Conservation (phyloP, 2,113 vertebrate genomes). For the Natator depressus region DNA sequence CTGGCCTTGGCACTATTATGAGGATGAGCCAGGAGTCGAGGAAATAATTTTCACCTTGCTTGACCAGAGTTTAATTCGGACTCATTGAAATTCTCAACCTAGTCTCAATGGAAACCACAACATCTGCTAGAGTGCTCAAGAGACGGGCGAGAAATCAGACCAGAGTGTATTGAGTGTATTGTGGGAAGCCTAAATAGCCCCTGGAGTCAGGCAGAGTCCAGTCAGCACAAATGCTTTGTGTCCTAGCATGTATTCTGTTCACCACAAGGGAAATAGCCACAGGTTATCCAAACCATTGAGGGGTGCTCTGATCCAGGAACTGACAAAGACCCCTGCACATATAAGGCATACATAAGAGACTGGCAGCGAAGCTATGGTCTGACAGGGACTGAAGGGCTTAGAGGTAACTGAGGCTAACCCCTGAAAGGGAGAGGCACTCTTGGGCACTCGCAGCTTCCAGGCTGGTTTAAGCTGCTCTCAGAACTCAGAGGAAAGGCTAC, state of each 20-base stretch:
- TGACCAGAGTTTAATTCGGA: background rate
- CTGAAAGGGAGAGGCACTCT: fast-evolving
- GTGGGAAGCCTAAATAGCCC: background rate
- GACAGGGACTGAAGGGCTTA: fast-evolving
- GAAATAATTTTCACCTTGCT: background rate
- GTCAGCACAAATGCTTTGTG: background rate
- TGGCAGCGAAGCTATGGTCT: background rate
- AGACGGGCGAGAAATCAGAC: too few species aligned
- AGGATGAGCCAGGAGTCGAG: background rate
- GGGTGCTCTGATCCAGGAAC: background rate
- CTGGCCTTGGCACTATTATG: background rate
- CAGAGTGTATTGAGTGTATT: too few species aligned
- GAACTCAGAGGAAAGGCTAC: background rate
- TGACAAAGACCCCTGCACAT: background rate
- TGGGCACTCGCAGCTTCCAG: too few species aligned
- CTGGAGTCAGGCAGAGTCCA: background rate
- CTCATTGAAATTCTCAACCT: background rate
- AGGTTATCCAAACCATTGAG: background rate
- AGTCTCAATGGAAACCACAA: background rate
- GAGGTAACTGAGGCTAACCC: background rate
- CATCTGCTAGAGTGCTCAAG: background rate
- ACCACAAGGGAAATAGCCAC: background rate
- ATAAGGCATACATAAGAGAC: background rate
- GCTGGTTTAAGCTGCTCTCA: background rate
- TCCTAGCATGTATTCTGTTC: background rate